Percentiles rank a stretch among this genome's conserved stretches.
These are phyloP conservation scores for Solen grandis DNA, from an alignment of 1,140 invertebrate species.

Conservation along the genomic window DNA sequence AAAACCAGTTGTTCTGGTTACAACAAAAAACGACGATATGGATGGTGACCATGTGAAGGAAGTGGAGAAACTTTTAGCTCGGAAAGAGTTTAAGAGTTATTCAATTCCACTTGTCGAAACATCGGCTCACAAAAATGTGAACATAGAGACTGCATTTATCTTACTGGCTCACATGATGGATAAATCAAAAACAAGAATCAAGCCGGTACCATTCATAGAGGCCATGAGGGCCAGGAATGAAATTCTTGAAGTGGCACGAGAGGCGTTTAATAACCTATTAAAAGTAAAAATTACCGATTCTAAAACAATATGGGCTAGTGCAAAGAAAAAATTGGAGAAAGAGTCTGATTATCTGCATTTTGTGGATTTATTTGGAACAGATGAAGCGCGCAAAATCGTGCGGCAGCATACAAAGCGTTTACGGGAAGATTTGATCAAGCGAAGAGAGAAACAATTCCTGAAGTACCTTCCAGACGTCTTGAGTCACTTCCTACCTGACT, in stretches of 20 bases:
- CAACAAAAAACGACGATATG: conserved; percentile 97
- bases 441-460: conserved; percentile 90
- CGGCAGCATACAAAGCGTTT: conserved; percentile 91
- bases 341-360: conserved; percentile 95
- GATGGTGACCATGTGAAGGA: conserved; percentile 93
- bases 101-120: conserved; percentile 95
- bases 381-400: conserved; percentile 91
- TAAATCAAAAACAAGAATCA: conserved; percentile 84
- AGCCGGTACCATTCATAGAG: conserved; percentile 92
- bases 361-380: conserved; percentile 94
- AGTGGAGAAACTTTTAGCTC: conserved; percentile 91
- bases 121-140: conserved; percentile 97
- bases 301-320: conserved; percentile 92
- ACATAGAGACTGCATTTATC: conserved; percentile 96
- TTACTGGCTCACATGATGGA: conserved; percentile 96
- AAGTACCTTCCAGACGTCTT: conserved; percentile 90
- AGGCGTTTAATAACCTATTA: conserved; percentile 76
- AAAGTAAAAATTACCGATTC: conserved; percentile 86
- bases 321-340: conserved; percentile 91
- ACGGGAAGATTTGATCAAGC: conserved; percentile 91
- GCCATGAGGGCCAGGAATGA: conserved; percentile 93
- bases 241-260: conserved; percentile 86
- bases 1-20: conserved; percentile 96
- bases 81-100: conserved; percentile 94
- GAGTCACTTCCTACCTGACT: conserved; percentile 91